Evolutionary conservation across 2,797 vertebrate genomes (phyloP), one percentile per base, ranked within the genome.

Genomic region (Pampus argenteus): DNA sequence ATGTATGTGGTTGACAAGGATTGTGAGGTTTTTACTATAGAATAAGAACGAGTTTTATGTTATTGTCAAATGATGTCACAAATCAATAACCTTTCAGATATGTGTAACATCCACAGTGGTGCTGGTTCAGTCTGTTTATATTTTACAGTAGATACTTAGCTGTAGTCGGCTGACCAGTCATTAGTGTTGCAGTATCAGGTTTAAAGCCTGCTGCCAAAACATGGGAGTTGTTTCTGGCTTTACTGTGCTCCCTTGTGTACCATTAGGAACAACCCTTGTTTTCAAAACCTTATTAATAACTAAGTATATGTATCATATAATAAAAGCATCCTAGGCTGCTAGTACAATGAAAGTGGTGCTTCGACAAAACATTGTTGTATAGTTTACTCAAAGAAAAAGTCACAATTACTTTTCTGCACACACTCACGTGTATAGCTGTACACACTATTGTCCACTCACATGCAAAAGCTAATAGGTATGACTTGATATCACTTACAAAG

Each of bases 31-130:
- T 13, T 86, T 58, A 48, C 48, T 85, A 79, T 85, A 86, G 82
- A 82, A 72, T 78, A 73, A 81, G 57, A 74, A 67, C 40, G 3
- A 57, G 22, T 65, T 81, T 70, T 79, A 73, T 58, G 81, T 89
- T 77, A 66, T 22, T 71, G 63, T 86, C 55, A 76, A 81, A 83
- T 71, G 11, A 80, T 86, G 64, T 77, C 45, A 83, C 63, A 79
- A 82, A 87, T 82, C 67, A 87, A 82, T 86, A 87, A 81, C 81
- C 59, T 89, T 76, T 83, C 44, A 82, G 76, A 70, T 78, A 40
- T 68, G 64, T 57, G 76, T 60, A 79, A 61, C 58, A 78, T 42
- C 68, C 52, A 23, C 57, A 78, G 52, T 58, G 5, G 38, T 81
- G 50, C 54, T 66, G 20, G 61, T 70, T 83, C 36, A 74, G 31